Evolutionary conservation across 2,113 vertebrate species (phyloP), one percentile per base, ranked within the genome.

Genomic region (Spea bombifrons): DNA sequence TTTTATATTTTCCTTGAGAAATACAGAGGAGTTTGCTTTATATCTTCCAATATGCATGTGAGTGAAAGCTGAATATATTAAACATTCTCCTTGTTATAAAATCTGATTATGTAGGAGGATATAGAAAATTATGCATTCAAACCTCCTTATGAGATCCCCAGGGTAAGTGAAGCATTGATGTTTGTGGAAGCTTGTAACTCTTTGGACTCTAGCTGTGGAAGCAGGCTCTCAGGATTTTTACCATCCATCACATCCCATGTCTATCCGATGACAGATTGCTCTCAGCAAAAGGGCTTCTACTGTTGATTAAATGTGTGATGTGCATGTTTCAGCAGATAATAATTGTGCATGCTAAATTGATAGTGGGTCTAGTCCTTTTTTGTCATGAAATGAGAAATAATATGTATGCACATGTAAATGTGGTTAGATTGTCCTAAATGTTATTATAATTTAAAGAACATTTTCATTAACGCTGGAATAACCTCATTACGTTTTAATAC

Each of bases 281-380:
- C 63, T 78, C 10, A 81, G 64, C 55, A 10, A 76, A 81, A 86
- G 69, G 76, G 17, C 52, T 71, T 83, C 63, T 73, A 48, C 45
- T 87, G 61, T 53, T 77, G 81, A 87, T 86, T 85, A 84, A 86
- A 87, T 66, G 8, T 65, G 71, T 83, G 84, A 86, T 69, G 43
- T 71, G 66, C 57, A 79, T 81, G 75, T 85, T 84, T 77, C 84
- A 82, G 66, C 4, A 76, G 65, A 47, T 73, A 81, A 53, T 79
- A 75, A 75, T 59, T 65, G 63, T 80, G 78, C 80, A 65, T 49
- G 8, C 0, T 70, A 84, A 74, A 66, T 65, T n/a, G 10, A 67
- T 0, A 12, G 0, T 49, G 17, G 78, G 81, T 69, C 13, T 53
- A 0, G 4, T 72, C 71, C 71, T 12, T 59, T 70, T 6, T 59